Base-by-base conservation (phyloP, 2,113 vertebrate species). In the Cyanocitta stelleri region DNA sequence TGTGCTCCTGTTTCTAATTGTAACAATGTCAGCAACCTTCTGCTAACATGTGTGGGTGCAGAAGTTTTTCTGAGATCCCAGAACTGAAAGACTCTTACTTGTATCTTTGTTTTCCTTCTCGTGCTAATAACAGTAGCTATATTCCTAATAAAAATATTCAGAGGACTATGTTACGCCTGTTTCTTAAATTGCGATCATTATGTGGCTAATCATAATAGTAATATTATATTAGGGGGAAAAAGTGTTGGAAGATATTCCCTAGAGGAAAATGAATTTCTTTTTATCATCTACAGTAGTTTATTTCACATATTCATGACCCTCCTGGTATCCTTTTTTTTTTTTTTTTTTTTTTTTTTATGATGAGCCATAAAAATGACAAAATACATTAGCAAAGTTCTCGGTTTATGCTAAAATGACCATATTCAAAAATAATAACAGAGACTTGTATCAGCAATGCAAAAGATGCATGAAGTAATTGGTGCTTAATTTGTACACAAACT, bases 401-500 rank as follows among this genome's bases (percentile, higher is more conserved):
- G 90, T 98, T 98, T 98, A 97, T 98, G 97, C 98, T 98, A 97
- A 98, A 98, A 98, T 98, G 97, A 98, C 97, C 97, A 98, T 98
- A 98, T 98, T 98, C 98, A 98, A 98, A 97, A 98, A 98, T 98
- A 98, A 98, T 98, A 98, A 98, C 98, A 97, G 98, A 97, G 98
- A 98, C 98, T 98, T 98, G 98, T 98, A 98, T 98, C 98, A 98
- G 98, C 98, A 98, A 98, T 98, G 98, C 98, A 98, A 98, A 98
- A 98, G 98, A 98, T 98, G 98, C 98, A 98, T 98, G 98, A 98
- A 98, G 98, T 98, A 98, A 98, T 98, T 98, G 98, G 98, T 98
- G 98, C 98, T 98, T 99, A 99, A 99, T 99, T 99, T 98, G 98
- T 98, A 99, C 98, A 98, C 98, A 99, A 98, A 98, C 98, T 98